Conservation (phyloP, 2,797 vertebrate species). For the Peromyscus melanophrys region DNA sequence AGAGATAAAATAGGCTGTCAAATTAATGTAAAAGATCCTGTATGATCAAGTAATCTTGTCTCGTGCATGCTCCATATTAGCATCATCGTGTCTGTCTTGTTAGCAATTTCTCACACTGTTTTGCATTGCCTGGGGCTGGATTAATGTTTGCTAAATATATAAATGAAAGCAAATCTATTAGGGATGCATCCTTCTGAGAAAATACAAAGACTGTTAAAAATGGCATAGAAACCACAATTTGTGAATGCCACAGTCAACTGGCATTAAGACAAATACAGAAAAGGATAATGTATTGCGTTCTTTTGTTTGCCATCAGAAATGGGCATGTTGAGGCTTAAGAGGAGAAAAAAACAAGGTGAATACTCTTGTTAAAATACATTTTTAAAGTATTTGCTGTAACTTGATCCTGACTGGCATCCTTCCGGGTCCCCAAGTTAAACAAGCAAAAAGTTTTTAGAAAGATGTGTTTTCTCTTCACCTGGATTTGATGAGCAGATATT, state of each 20-base stretch:
- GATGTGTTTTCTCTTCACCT: background rate
- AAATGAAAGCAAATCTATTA: constrained; percentile 62
- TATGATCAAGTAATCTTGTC: background rate
- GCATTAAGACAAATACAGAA: background rate
- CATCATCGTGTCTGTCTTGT: background rate
- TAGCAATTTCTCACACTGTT: background rate
- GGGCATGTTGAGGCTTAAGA: background rate
- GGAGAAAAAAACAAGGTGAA: background rate
- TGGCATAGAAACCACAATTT: background rate
- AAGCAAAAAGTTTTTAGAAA: background rate
- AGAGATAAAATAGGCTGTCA: constrained; percentile 34
- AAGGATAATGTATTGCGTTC: background rate
- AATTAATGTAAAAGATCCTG: background rate
- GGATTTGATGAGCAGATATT: background rate
- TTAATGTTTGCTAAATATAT: constrained; percentile 31
- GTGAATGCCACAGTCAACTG: background rate
- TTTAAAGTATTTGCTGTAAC: background rate
- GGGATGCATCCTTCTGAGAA: background rate
- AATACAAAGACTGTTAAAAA: constrained; percentile 16
- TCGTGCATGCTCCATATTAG: background rate
- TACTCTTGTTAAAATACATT: background rate
- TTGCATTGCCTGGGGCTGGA: background rate
- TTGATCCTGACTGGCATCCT: background rate
- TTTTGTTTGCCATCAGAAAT: background rate
- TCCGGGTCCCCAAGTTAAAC: background rate